phyloP scores from a whole-genome alignment of 2,113 vertebrate genomes.

The Columba janthina region DNA sequence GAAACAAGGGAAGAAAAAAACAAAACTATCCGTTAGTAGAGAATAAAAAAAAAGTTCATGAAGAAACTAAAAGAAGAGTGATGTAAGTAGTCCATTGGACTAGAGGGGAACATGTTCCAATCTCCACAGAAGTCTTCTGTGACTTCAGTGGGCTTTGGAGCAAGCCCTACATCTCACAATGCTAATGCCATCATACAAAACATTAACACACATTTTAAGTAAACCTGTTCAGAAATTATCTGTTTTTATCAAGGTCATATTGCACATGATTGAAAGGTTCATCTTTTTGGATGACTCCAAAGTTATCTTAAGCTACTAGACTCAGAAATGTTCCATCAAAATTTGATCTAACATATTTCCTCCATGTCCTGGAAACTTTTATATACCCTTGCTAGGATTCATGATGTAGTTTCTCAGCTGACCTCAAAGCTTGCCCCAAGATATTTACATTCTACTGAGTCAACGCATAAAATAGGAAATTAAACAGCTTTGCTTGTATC shows the following conservation, averaged over 20 bases:
- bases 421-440: not conserved
- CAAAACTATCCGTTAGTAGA: slow-evolving; percentile 67
- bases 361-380: not conserved
- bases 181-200: not conserved
- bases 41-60: not conserved
- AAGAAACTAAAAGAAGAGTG: slow-evolving; percentile 50
- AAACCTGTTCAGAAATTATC: not conserved
- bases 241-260: not conserved
- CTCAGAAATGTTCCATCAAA: not conserved
- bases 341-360: not conserved
- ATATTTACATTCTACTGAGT: not conserved
- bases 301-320: not conserved
- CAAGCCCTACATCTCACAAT: not conserved
- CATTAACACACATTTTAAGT: not conserved
- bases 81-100: slow-evolving; percentile 1
- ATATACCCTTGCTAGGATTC: not conserved
- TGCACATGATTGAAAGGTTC: not conserved
- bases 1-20: slow-evolving; percentile 56
- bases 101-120: slow-evolving; percentile 17
- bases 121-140: not conserved
- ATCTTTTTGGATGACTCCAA: not conserved
- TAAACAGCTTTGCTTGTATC: not conserved
- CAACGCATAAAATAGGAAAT: not conserved
- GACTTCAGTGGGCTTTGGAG: slow-evolving; percentile 26
- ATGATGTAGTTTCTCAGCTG: not conserved